Base-by-base conservation (phyloP, 2,888 invertebrate species). In the Pecten maximus region DNA sequence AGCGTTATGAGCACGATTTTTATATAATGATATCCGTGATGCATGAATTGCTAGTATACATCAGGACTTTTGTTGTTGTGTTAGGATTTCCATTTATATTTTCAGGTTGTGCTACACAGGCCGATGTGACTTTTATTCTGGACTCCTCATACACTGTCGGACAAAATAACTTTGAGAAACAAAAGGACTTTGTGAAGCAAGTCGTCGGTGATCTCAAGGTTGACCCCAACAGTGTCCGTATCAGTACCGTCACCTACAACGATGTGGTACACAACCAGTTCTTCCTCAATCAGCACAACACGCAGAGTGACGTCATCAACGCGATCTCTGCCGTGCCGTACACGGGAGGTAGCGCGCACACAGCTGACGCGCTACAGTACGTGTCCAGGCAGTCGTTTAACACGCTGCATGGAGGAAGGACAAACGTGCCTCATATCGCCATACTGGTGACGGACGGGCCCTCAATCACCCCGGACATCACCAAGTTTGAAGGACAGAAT, bases 91-190 rank as follows among this genome's bases (percentile, higher is more conserved):
- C 19, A 40, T 88, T 23, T 44, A 23, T n/a, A n/a, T 44, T 93
- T 93, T 28, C 94, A 95, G 95, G 94, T 74, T 95, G 95, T 92
- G 93, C 93, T 89, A 93, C 93, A 74, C 93, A 94, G 88, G 94
- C 94, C 19, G 95, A 95, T 91, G 94, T 95, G 19, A 94, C 95
- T 19, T 95, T 95, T 91, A 90, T 95, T 40, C 88, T 95, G 54
- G 95, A 95, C 90, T 94, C 94, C 23, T 95, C 95, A 12, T 93
- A 93, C 89, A 92, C 93, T 90, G 94, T 95, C 89, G 94, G 95
- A 87, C 91, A 91, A 89, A 91, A 90, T 10, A 94, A 95, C 90
- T 95, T 94, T 92, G 90, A 94, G 28, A 94, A 93, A 93, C 93
- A 95, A 92, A 93, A 94, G 91, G 91, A 93, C 89, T 94, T 95